A percentile compares a stretch with the other conserved stretches of the same genome.
Evolutionary conservation across 2,113 vertebrate species (phyloP).

Genomic region (Ictalurus punctatus): DNA sequence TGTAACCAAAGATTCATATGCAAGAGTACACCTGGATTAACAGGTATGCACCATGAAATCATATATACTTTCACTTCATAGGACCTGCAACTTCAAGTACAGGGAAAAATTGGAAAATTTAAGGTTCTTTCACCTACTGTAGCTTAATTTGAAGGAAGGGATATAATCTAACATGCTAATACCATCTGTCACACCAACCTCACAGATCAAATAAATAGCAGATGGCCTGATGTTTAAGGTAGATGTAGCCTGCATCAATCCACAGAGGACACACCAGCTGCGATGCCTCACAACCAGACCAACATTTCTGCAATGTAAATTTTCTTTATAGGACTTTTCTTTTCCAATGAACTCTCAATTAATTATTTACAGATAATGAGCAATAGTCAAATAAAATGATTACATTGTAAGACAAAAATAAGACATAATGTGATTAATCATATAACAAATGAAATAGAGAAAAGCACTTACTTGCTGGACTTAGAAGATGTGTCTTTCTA

Average conservation of each 20-base stretch:
- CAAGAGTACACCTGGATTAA: neutral
- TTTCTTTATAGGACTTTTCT: neutral
- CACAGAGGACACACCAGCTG: neutral
- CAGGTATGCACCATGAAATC: neutral
- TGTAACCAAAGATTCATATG: neutral
- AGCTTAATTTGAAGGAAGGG: neutral
- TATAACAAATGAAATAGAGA: neutral
- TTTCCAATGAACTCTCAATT: neutral
- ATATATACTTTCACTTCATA: neutral
- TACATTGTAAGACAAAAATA: neutral
- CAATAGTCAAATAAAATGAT: neutral
- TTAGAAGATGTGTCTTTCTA: neutral
- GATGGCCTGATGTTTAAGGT: conserved; percentile 9
- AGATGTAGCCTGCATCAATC: conserved; percentile 17
- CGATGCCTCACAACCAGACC: neutral
- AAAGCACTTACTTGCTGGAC: neutral
- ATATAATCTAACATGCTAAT: neutral
- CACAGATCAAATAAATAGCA: conserved; percentile 6
- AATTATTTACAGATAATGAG: neutral
- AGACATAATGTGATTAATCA: neutral
- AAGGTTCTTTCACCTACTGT: neutral
- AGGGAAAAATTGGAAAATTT: no score
- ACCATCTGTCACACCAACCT: neutral
- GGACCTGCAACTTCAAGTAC: neutral
- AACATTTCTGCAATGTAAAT: neutral